These are phyloP conservation scores for Noctua janthe DNA, from an alignment of 2,888 invertebrate species.

Conservation along the genomic window DNA sequence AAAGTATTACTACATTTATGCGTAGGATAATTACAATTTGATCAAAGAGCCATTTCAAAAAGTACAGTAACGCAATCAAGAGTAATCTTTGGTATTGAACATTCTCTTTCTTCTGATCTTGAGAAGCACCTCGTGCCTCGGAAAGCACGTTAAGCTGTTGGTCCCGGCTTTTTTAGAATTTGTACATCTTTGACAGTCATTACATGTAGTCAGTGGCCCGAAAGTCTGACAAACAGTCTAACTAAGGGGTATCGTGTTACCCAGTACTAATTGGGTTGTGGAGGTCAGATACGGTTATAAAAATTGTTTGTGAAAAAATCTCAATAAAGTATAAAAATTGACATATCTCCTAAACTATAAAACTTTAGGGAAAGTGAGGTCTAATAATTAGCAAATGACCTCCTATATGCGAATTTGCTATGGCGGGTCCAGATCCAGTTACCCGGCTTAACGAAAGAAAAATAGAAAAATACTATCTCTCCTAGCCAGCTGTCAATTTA, in stretches of 20 bases:
- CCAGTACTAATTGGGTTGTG: background rate
- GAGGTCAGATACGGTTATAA: too few species aligned
- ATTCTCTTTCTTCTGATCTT: background rate
- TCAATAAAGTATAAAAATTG: too few species aligned
- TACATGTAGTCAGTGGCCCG: background rate
- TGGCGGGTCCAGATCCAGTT: too few species aligned
- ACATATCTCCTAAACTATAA: too few species aligned
- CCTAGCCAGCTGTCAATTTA: background rate
- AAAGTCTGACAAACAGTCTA: background rate
- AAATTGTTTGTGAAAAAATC: too few species aligned
- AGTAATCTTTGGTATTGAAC: background rate
- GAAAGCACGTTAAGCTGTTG: too few species aligned
- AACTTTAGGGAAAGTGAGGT: too few species aligned
- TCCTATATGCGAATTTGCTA: too few species aligned
- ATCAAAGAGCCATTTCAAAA: background rate
- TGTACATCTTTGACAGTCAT: background rate
- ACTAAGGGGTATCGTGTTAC: background rate
- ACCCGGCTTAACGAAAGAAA: too few species aligned
- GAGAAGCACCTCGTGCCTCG: too few species aligned
- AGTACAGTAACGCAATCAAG: background rate
- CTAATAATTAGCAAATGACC: too few species aligned
- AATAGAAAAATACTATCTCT: background rate
- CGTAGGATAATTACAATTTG: background rate
- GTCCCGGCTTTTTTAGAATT: background rate
- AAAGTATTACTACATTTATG: background rate